Conservation (phyloP, 2,113 vertebrate species). For the Neopipo cinnamomea region DNA sequence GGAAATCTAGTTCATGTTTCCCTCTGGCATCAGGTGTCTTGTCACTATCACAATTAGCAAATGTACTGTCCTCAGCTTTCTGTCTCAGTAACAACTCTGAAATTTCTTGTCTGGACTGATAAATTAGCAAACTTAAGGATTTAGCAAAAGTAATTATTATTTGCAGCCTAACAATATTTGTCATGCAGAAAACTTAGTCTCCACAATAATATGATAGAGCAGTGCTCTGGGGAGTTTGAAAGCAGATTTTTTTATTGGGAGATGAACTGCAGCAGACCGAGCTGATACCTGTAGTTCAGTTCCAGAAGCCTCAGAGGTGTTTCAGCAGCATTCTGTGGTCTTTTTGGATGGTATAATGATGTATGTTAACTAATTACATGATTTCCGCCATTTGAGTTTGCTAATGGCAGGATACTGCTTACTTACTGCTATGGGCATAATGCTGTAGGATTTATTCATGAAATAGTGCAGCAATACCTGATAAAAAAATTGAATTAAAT, state of each 20-base stretch:
- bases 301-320: background rate
- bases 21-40: background rate
- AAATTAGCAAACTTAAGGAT: background rate
- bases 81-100: background rate
- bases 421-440: background rate
- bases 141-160: background rate
- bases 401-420: background rate
- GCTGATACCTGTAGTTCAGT: background rate
- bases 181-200: background rate
- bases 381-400: background rate
- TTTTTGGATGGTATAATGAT: background rate
- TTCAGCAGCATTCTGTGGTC: background rate
- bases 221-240: background rate
- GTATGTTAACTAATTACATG: background rate
- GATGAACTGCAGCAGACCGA: background rate
- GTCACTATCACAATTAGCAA: background rate
- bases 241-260: background rate
- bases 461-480: background rate
- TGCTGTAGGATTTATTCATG: background rate
- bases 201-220: background rate
- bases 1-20: background rate
- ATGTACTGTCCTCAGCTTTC: background rate
- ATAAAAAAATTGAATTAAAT: background rate
- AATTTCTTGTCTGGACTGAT: background rate
- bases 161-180: background rate